Percentiles rank a stretch among this genome's conserved stretches.
phyloP scores from a whole-genome alignment of 2,888 invertebrate species.

The Chloroclystis v-ata region DNA sequence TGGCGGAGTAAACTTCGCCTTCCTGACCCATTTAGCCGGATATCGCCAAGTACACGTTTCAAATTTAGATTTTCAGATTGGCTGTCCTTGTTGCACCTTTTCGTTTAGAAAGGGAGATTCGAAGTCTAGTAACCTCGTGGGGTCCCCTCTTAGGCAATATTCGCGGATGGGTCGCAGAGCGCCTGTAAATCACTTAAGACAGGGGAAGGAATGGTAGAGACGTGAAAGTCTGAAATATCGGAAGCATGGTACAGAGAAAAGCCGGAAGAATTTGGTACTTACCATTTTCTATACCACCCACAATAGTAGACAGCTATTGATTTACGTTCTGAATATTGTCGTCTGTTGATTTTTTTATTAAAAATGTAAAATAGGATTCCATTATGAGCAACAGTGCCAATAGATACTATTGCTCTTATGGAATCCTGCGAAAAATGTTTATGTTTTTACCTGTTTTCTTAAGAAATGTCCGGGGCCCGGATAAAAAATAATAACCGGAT shows the following conservation, averaged over 20 bases:
- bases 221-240: conserved; percentile 6
- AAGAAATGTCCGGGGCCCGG: too few relatives aligned
- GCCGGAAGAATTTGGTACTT: too few relatives aligned
- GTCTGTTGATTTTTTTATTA: too few relatives aligned
- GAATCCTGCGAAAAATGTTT: too few relatives aligned
- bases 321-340: too few relatives aligned
- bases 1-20: conserved; percentile 69
- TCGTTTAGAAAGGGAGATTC: conserved; percentile 43
- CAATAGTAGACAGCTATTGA: too few relatives aligned
- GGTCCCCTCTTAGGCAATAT: conserved; percentile 26
- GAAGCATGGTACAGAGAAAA: not conserved
- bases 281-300: too few relatives aligned
- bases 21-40: conserved; percentile 75
- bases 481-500: too few relatives aligned
- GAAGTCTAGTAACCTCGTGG: conserved; percentile 59
- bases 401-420: too few relatives aligned
- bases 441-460: too few relatives aligned
- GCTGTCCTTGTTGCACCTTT: conserved; percentile 46
- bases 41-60: conserved; percentile 62
- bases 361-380: too few relatives aligned
- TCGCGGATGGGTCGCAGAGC: conserved; percentile 55
- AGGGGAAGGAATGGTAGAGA: conserved; percentile 31
- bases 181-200: conserved; percentile 73
- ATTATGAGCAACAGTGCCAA: too few relatives aligned
- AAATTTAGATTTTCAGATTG: conserved; percentile 54